These are phyloP conservation scores for Drosophila fulvimacula DNA, from an alignment of 2,888 invertebrate genomes.

Conservation along the genomic window DNA sequence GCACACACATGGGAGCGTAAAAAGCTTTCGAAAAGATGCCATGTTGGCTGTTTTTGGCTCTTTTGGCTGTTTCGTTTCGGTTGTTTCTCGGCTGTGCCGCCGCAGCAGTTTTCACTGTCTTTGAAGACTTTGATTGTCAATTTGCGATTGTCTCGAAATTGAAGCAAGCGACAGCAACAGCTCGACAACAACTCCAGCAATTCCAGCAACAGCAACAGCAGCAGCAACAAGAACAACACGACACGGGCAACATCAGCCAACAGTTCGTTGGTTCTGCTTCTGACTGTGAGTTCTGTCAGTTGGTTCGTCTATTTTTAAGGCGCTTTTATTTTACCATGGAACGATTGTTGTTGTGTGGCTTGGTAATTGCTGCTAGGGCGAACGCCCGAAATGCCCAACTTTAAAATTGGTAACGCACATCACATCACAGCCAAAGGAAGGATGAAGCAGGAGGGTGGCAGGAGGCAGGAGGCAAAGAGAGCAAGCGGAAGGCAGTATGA, in stretches of 20 bases:
- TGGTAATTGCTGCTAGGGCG: slow-evolving; percentile 77
- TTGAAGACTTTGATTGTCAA: slow-evolving; percentile 80
- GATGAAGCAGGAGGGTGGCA: too few species aligned
- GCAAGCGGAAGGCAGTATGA: slow-evolving; percentile 7
- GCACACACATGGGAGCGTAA: slow-evolving; percentile 26
- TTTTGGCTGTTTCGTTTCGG: slow-evolving; percentile 55
- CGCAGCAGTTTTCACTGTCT: slow-evolving; percentile 79
- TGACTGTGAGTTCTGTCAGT: slow-evolving; percentile 62
- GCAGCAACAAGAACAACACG: slow-evolving; percentile 9
- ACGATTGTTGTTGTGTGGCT: slow-evolving; percentile 80
- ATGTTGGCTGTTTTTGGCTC: slow-evolving; percentile 69
- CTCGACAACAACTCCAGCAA: slow-evolving; percentile 21
- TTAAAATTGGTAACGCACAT: slow-evolving; percentile 77
- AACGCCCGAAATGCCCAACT: slow-evolving; percentile 61
- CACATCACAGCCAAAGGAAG: neutral
- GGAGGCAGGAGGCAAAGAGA: neutral
- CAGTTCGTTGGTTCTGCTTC: slow-evolving; percentile 40
- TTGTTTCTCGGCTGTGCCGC: slow-evolving; percentile 68
- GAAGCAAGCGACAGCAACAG: slow-evolving; percentile 61
- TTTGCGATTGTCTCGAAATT: slow-evolving; percentile 80
- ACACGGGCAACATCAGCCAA: slow-evolving; percentile 48
- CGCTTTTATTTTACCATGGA: slow-evolving; percentile 78
- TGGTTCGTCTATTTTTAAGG: slow-evolving; percentile 78
- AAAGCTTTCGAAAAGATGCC: slow-evolving; percentile 68
- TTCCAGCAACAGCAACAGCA: slow-evolving; percentile 5